Base-by-base conservation (phyloP, 2,113 vertebrate genomes). In the Leucoraja erinaceus region DNA sequence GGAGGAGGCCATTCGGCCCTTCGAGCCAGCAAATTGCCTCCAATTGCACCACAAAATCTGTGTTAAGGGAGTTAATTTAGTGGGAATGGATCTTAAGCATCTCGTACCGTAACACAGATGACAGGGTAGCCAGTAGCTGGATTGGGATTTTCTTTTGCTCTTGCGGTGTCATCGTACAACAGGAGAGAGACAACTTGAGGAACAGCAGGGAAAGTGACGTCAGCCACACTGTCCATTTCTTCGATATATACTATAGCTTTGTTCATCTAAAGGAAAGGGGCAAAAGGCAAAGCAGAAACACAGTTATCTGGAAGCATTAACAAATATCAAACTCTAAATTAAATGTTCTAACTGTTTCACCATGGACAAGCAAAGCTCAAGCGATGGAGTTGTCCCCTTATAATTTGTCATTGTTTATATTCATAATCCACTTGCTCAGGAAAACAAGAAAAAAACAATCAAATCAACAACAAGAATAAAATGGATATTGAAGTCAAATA, bases 201-300 rank as follows among this genome's bases (percentile, higher is more conserved):
- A 90, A 97, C 96, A 7, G 97, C 96, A 47, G 97, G 96, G 94
- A 97, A 97, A 0, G 95, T 97, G 59, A 97, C 96, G 31, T 97
- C 97, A 56, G 96, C 96, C 90, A 96, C 94, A 9, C 96, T 97
- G 94, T 97, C 96, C 96, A 96, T 96, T 95, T 97, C 97, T 94
- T 98, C 97, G 83, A 97, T 96, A 94, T 97, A 97, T 76, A 97
- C 96, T 63, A 97, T 96, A 86, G 96, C 97, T 94, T 97, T 97
- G 95, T 93, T 97, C 96, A 96, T 96, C 97, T 97, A 72, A 90
- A 38, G 90, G 93, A 79, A 61, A 5, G 54, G 9, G 59, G 56
- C 28, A 11, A 7, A n/a, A 86, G n/a, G 63, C 59, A 61, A 16
- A 93, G 31, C 33, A 81, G 18, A 90, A 7, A 18, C 2, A 22